Percentiles rank a stretch among this genome's conserved stretches.
Evolutionary conservation across 2,797 vertebrate genomes (phyloP).

Genomic region (Mallotus villosus): DNA sequence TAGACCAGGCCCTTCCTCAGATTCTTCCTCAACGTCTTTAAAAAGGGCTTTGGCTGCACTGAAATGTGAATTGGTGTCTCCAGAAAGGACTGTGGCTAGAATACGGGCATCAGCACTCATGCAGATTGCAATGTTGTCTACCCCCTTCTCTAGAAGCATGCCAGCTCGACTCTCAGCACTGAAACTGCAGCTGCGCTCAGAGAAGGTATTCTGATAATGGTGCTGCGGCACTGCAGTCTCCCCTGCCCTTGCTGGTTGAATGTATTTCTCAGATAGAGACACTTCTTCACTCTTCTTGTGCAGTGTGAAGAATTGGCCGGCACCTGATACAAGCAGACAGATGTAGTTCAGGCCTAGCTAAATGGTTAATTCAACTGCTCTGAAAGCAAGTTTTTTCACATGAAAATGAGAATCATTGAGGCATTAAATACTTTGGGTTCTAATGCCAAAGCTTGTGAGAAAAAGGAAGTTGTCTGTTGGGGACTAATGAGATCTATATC

Average conservation of each 20-base stretch:
- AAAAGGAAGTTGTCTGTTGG: no score
- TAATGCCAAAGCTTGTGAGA: no score
- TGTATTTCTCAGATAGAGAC: slow-evolving; percentile 69
- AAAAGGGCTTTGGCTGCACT: slow-evolving; percentile 63
- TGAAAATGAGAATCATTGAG: no score
- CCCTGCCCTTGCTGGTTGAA: slow-evolving; percentile 50
- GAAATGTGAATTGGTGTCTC: slow-evolving; percentile 61
- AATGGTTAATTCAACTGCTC: no score
- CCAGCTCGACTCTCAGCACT: slow-evolving; percentile 89
- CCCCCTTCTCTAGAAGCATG: slow-evolving; percentile 88
- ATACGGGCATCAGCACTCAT: slow-evolving; percentile 97
- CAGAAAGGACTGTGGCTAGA: slow-evolving; percentile 83
- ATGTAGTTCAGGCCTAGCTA: no score
- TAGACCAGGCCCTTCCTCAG: slow-evolving; percentile 43
- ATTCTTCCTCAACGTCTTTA: slow-evolving; percentile 69
- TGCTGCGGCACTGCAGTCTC: slow-evolving; percentile 77
- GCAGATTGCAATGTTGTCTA: slow-evolving; percentile 87
- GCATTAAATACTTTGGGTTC: no score
- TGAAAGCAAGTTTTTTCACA: no score
- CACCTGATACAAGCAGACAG: slow-evolving; percentile 29
- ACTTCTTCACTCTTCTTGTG: slow-evolving; percentile 74
- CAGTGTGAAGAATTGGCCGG: slow-evolving; percentile 76
- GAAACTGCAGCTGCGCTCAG: slow-evolving; percentile 94
- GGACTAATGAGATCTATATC: no score
- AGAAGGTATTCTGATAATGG: slow-evolving; percentile 85